Percentiles rank a stretch among this genome's conserved stretches.
Conservation (phyloP, 2,113 vertebrate genomes). For the Sigmodon hispidus region DNA sequence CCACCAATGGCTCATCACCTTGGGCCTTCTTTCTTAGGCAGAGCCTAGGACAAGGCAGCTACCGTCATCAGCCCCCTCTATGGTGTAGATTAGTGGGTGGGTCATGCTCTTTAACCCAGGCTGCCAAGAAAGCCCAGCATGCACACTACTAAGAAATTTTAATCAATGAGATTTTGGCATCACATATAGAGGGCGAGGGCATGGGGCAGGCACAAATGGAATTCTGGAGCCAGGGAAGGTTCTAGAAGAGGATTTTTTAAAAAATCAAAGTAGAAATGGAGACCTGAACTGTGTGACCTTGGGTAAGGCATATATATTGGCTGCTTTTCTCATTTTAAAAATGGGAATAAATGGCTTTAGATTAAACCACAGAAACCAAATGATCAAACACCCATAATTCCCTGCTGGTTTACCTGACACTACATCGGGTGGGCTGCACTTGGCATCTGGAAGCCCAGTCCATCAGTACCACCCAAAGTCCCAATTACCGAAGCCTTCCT, state of each 20-base stretch:
- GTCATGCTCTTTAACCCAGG: conserved; percentile 11
- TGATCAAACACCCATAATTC: not conserved
- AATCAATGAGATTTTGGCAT: not conserved
- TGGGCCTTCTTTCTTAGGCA: conserved; percentile 6
- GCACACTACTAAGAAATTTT: not conserved
- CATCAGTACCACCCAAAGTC: not conserved
- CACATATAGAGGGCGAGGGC: not conserved
- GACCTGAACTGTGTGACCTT: not conserved
- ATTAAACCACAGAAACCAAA: not conserved
- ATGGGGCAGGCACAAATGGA: conserved; percentile 17
- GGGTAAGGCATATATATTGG: not conserved
- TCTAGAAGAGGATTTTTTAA: not conserved
- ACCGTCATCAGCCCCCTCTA: not conserved
- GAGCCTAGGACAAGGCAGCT: not conserved
- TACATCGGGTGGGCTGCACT: not conserved
- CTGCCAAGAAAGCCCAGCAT: not conserved
- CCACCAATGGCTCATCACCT: not conserved
- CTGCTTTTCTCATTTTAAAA: conserved; percentile 26
- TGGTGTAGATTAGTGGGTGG: not conserved
- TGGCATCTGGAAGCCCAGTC: not conserved
- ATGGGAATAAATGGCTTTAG: not conserved
- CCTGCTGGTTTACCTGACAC: not conserved
- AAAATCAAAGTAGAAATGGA: not conserved
- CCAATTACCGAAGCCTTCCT: not conserved
- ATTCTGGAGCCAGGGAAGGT: not conserved